phyloP scores from a whole-genome alignment of 2,888 invertebrate species.

The Megaustenia siamemsis region DNA sequence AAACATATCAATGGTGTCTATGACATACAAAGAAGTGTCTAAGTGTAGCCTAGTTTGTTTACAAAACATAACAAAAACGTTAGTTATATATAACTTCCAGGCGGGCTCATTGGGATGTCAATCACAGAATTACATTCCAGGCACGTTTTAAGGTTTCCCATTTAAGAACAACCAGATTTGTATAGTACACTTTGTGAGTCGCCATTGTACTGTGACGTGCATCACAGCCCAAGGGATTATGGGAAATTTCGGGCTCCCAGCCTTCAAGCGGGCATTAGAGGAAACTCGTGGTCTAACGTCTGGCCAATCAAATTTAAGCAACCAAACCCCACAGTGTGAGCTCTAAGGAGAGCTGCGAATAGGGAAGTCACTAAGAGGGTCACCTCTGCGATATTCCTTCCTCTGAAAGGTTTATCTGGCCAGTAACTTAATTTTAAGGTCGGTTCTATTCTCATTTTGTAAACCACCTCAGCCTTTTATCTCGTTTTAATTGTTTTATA shows the following conservation, averaged over 20 bases:
- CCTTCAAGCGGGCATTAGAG: not conserved
- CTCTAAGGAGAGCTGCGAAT: not conserved
- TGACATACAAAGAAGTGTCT: too few species aligned
- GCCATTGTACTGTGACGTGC: not conserved
- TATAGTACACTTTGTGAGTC: not conserved
- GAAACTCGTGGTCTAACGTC: not conserved
- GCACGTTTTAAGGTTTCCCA: not conserved
- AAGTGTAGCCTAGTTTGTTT: too few species aligned
- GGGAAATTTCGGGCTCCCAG: not conserved
- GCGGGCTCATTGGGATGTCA: too few species aligned
- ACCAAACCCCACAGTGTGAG: not conserved
- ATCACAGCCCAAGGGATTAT: not conserved
- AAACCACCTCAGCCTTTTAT: too few species aligned
- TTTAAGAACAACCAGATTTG: not conserved
- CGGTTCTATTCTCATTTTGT: too few species aligned
- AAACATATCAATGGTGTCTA: too few species aligned
- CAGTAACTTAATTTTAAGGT: conserved; percentile 6
- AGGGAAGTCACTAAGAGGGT: conserved; percentile 13
- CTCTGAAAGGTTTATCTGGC: not conserved
- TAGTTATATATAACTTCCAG: too few species aligned
- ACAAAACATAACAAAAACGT: not conserved
- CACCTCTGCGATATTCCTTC: not conserved
- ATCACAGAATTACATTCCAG: not conserved
- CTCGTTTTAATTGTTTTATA: too few species aligned
- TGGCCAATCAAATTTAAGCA: conserved; percentile 24